Evolutionary conservation across 2,113 vertebrate genomes (phyloP), one percentile per base, ranked within the genome.

Genomic region (Cacatua alba): DNA sequence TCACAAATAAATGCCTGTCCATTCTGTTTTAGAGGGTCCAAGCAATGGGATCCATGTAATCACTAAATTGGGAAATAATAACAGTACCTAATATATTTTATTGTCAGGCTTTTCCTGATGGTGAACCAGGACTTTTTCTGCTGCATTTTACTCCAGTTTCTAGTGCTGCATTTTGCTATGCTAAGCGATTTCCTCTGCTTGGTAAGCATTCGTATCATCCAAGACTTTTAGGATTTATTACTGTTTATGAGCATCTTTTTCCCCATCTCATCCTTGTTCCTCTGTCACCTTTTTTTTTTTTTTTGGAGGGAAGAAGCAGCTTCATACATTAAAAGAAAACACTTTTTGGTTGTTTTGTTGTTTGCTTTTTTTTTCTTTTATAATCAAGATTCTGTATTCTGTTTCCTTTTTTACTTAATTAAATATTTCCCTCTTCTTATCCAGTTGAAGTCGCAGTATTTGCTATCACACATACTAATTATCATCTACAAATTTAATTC

Each of bases 191-290:
- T 89, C 31, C 25, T 77, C 52, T 86, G 25, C 17, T 83, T 43
- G 8, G 11, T 51, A 70, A 1, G 3, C 52, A 57, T 44, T 88
- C 31, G 7, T 21, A 76, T 37, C 17, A 82, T 29, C 39, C 52
- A 86, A 92, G 65, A 21, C 53, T 82, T 88, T 82, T n/a, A 88
- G 35, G 83, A 81, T 86, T 90, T 65, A 57, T 29, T 86, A 87
- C 39, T 72, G 29, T 48, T 87, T 33, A 62, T 37, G 37, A 87
- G 33, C 24, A 75, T 17, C 20, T 86, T 76, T 62, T 51, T 43
- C 57, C 24, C 29, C 19, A 79, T 78, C 26, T 67, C 29, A 72
- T 55, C 7, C 18, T 51, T 71, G 29, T 48, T 88, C 31, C 65
- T 59, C 7, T n/a, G 39, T 39, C 39, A 9, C 4, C 17, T 23